Evolutionary conservation across 2,888 invertebrate genomes (phyloP).

Genomic region (Idaea biselata): DNA sequence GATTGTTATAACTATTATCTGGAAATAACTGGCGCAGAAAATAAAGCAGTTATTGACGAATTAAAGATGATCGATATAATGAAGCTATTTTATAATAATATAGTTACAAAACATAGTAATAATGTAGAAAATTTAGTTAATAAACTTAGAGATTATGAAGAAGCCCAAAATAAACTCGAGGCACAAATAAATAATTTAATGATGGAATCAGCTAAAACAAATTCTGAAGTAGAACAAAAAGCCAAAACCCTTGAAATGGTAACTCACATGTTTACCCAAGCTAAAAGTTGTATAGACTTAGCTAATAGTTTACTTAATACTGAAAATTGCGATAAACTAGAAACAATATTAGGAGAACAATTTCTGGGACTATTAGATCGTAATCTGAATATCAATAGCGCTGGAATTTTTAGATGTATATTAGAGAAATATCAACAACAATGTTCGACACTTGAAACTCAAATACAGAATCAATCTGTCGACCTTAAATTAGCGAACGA

Average conservation of each 20-base stretch:
- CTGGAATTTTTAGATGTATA: slow-evolving; percentile 38
- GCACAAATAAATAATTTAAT: slow-evolving; percentile 37
- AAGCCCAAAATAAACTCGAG: slow-evolving; percentile 44
- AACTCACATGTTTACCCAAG: slow-evolving; percentile 35
- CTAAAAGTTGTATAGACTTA: slow-evolving; percentile 43
- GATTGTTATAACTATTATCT: slow-evolving; percentile 59
- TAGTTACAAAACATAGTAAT: slow-evolving; percentile 54
- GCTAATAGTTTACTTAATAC: slow-evolving; percentile 16
- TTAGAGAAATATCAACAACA: slow-evolving; percentile 35
- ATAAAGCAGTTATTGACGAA: slow-evolving; percentile 40
- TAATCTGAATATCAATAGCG: slow-evolving; percentile 46
- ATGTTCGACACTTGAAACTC: slow-evolving; percentile 31
- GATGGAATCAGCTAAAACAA: slow-evolving; percentile 38
- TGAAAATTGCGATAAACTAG: slow-evolving; percentile 31
- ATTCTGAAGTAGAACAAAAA: slow-evolving; percentile 44
- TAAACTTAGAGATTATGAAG: slow-evolving; percentile 56
- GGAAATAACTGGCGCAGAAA: slow-evolving; percentile 51
- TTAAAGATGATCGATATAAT: slow-evolving; percentile 62
- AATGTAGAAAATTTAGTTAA: slow-evolving; percentile 64
- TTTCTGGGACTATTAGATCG: slow-evolving; percentile 51
- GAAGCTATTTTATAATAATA: slow-evolving; percentile 57
- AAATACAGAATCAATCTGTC: slow-evolving; percentile 38
- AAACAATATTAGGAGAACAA: slow-evolving; percentile 47
- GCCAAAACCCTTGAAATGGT: slow-evolving; percentile 37
- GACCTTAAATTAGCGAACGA: slow-evolving; percentile 47